These are phyloP conservation scores for Eubucco bourcierii DNA, from an alignment of 2,113 vertebrate genomes.

Conservation along the genomic window DNA sequence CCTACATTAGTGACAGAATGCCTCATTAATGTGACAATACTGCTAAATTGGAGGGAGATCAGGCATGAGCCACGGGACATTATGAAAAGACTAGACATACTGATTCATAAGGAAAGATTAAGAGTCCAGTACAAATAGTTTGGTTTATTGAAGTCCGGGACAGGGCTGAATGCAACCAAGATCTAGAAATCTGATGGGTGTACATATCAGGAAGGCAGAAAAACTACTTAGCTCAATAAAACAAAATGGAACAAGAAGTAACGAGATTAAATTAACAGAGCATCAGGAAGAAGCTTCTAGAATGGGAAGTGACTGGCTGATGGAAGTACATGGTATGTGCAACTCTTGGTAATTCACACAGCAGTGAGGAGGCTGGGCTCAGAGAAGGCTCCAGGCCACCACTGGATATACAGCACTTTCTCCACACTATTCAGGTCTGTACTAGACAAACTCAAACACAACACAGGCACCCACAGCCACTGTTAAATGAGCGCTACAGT, in stretches of 20 bases:
- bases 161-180: neutral
- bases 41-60: neutral
- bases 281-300: neutral
- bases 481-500: neutral
- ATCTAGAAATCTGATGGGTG: neutral
- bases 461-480: fast-evolving
- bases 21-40: neutral
- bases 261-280: neutral
- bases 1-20: neutral
- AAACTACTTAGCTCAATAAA: neutral
- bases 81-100: neutral
- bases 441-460: neutral
- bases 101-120: neutral
- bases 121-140: neutral
- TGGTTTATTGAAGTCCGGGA: neutral
- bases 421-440: neutral
- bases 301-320: neutral
- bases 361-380: neutral
- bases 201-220: neutral
- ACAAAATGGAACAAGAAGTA: neutral
- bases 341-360: neutral
- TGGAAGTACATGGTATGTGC: neutral
- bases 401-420: neutral
- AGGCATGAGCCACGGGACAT: neutral
- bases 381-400: neutral